A percentile compares a stretch with the other conserved stretches of the same genome.
phyloP scores from a whole-genome alignment of 2,888 invertebrate species.

The Diarsia brunnea region DNA sequence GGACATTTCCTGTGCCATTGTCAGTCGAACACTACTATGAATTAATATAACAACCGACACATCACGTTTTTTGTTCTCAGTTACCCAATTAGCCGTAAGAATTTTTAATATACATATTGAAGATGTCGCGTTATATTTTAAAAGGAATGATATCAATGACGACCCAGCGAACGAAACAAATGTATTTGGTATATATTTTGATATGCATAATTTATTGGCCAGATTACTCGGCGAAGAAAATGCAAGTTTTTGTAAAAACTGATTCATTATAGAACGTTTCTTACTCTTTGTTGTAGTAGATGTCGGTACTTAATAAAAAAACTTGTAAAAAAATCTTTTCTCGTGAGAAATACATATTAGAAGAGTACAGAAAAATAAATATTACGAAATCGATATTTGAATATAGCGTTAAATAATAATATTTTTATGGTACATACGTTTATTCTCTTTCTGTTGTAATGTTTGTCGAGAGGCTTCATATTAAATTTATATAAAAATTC shows the following conservation, averaged over 20 bases:
- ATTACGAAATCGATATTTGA: constrained; percentile 79
- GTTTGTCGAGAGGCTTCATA: constrained; percentile 76
- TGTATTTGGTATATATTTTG: constrained; percentile 88
- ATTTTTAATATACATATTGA: constrained; percentile 76
- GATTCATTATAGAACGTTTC: constrained; percentile 73
- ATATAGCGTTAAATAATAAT: constrained; percentile 83
- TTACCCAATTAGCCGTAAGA: constrained; percentile 81
- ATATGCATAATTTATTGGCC: constrained; percentile 87
- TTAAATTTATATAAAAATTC: constrained; percentile 77
- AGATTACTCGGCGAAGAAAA: constrained; percentile 74
- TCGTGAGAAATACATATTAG: constrained; percentile 79
- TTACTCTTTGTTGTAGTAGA: constrained; percentile 80
- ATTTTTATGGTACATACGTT: constrained; percentile 80
- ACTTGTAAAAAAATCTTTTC: constrained; percentile 77
- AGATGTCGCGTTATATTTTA: constrained; percentile 79
- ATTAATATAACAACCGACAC: constrained; percentile 35
- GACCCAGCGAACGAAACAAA: constrained; percentile 74
- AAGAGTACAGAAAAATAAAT: constrained; percentile 80
- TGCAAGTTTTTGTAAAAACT: constrained; percentile 75
- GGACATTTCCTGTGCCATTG: constrained; percentile 19
- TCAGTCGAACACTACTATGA: constrained; percentile 21
- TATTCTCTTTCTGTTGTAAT: constrained; percentile 72
- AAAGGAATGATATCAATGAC: constrained; percentile 79
- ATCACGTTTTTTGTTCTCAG: constrained; percentile 69
- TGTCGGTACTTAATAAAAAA: constrained; percentile 84